phyloP scores from a whole-genome alignment of 2,888 invertebrate species.

The Phalera bucephala region DNA sequence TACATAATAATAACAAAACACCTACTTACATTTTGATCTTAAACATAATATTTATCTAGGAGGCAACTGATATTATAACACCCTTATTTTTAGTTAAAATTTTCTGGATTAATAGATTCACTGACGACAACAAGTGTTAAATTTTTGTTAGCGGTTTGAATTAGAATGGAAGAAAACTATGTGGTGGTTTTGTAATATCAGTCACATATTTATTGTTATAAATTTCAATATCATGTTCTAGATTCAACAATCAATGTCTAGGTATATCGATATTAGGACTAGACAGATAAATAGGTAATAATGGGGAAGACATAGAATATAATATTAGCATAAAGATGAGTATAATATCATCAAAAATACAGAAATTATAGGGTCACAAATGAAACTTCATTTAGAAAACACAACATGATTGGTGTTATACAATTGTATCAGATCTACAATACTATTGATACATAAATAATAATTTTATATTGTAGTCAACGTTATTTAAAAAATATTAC shows the following conservation, averaged over 20 bases:
- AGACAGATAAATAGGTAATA: background rate
- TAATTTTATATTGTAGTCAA: too few relatives aligned
- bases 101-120: too few relatives aligned
- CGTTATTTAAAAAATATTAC: too few relatives aligned
- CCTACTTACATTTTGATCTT: background rate
- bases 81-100: background rate
- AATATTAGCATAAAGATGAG: too few relatives aligned
- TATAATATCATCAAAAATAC: too few relatives aligned
- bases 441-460: too few relatives aligned
- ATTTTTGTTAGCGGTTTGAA: background rate
- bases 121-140: background rate
- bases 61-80: background rate
- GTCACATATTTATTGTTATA: background rate
- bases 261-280: background rate
- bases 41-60: background rate
- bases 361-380: too few relatives aligned
- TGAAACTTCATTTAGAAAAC: too few relatives aligned
- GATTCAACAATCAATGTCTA: background rate
- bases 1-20: background rate
- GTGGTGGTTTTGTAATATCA: background rate
- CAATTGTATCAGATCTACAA: too few relatives aligned
- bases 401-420: too few relatives aligned
- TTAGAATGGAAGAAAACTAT: background rate
- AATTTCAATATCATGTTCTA: background rate
- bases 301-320: background rate